Percentiles rank a stretch among this genome's conserved stretches.
phyloP scores from a whole-genome alignment of 2,888 invertebrate species.

The Mamestra brassicae region DNA sequence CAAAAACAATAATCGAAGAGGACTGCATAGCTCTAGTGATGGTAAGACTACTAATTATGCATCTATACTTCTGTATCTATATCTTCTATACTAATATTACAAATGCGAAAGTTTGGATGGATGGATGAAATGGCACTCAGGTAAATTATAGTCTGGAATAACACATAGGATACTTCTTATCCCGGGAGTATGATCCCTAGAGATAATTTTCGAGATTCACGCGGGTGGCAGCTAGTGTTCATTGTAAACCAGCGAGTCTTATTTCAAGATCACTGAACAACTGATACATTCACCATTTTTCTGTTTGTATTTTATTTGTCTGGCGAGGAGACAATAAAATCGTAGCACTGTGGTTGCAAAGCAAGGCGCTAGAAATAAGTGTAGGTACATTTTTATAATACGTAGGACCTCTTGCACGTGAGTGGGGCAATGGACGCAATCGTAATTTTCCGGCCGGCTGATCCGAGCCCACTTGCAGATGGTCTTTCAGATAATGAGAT shows the following conservation, averaged over 20 bases:
- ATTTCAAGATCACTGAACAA: neutral
- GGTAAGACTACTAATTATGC: conserved; percentile 62
- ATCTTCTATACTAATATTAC: too few relatives aligned
- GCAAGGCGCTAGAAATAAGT: neutral
- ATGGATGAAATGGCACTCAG: too few relatives aligned
- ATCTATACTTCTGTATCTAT: too few relatives aligned
- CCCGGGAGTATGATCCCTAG: too few relatives aligned
- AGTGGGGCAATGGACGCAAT: conserved; percentile 44
- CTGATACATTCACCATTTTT: neutral
- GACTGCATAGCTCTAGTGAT: conserved; percentile 74
- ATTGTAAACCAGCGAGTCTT: neutral
- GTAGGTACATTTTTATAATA: neutral
- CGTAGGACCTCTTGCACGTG: conserved; percentile 26
- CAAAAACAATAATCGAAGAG: conserved; percentile 83
- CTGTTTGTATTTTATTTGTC: neutral
- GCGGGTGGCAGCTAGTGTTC: too few relatives aligned
- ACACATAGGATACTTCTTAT: too few relatives aligned
- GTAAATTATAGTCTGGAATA: too few relatives aligned
- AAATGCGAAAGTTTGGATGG: too few relatives aligned
- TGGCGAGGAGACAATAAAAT: neutral
- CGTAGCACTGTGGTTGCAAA: neutral
- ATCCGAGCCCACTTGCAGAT: conserved; percentile 6
- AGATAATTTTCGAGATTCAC: too few relatives aligned
- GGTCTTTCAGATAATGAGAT: conserved; percentile 27
- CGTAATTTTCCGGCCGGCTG: conserved; percentile 54